A percentile compares a stretch with the other conserved stretches of the same genome.
These are phyloP conservation scores for Trachelus iudaicus DNA, from an alignment of 2,888 invertebrate genomes.

Conservation along the genomic window DNA sequence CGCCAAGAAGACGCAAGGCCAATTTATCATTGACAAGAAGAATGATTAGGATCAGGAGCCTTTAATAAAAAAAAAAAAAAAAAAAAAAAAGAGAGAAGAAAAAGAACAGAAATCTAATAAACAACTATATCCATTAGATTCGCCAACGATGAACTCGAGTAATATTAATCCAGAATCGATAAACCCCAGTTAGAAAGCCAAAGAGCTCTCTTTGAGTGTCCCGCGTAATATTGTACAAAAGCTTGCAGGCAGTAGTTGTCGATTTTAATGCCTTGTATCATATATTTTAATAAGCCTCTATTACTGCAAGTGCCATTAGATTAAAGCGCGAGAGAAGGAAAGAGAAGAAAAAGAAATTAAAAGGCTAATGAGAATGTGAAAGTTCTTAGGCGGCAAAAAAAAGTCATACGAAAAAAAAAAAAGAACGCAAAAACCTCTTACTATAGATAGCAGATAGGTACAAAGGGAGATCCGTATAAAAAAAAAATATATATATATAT, in stretches of 20 bases:
- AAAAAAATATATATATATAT: background rate
- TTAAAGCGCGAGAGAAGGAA: background rate
- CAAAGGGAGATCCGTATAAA: background rate
- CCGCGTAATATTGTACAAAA: background rate
- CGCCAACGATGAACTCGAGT: background rate
- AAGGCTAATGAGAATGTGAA: background rate
- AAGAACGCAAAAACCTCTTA: background rate
- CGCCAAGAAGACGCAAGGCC: background rate
- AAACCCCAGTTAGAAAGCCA: background rate
- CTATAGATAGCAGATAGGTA: background rate
- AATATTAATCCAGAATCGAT: background rate
- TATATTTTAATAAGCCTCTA: slow-evolving; percentile 3
- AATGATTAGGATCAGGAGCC: background rate
- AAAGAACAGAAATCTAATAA: background rate
- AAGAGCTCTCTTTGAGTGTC: background rate
- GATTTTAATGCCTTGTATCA: background rate
- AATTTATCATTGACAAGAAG: background rate
- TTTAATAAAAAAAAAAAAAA: background rate
- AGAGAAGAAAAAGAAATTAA: background rate
- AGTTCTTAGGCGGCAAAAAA: background rate
- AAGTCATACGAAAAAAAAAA: background rate
- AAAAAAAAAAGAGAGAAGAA: background rate
- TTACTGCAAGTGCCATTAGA: slow-evolving; percentile 6
- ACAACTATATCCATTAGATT: background rate
- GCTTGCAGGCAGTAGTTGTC: background rate